Evolutionary conservation across 2,888 invertebrate genomes (phyloP), one percentile per base, ranked within the genome.

Genomic region (Andrena trimmerana): DNA sequence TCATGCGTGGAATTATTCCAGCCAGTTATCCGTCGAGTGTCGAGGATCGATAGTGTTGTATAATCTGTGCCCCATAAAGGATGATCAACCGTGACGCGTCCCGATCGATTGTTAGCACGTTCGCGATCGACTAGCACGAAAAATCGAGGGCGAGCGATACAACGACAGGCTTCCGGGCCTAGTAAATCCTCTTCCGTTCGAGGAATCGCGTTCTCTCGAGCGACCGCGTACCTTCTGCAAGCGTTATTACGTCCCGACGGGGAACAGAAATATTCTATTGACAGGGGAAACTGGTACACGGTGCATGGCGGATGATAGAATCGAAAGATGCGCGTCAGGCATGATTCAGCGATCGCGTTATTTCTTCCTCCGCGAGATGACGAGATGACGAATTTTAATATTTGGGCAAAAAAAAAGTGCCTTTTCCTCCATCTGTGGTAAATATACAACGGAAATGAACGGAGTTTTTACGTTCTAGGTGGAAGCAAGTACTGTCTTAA

Each of bases 261-360:
- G 90, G 90, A 88, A 87, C 86, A 89, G 88, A 91, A 89, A 90
- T 89, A 90, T 90, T 86, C 88, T 84, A 86, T 83, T 78, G 81
- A 78, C 73, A 84, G 78, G 68, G 50, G 42, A 27, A 81, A 78
- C 69, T 66, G 33, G 57, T 27, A 20, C 73, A 52, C 33, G 24
- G 33, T 33, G 36, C 31, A 70, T 54, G 31, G 33, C 20, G 60
- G 63, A 33, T 57, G 62, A 65, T 31, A 31, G 31, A 52, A 77
- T 52, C 20, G 66, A 20, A 24, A 52, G 59, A 63, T 52, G 13
- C 42, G 52, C 42, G 6, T 31, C 27, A 27, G 54, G 5, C 54
- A 13, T 20, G 42, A 63, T 31, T 10, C 62, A 13, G 29, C 13
- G 36, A 24, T 48, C 70, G 70, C 59, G 20, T 59, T 24, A 36